phyloP scores from a whole-genome alignment of 2,797 vertebrate genomes.

The Microctenopoma stevenorrisi region DNA sequence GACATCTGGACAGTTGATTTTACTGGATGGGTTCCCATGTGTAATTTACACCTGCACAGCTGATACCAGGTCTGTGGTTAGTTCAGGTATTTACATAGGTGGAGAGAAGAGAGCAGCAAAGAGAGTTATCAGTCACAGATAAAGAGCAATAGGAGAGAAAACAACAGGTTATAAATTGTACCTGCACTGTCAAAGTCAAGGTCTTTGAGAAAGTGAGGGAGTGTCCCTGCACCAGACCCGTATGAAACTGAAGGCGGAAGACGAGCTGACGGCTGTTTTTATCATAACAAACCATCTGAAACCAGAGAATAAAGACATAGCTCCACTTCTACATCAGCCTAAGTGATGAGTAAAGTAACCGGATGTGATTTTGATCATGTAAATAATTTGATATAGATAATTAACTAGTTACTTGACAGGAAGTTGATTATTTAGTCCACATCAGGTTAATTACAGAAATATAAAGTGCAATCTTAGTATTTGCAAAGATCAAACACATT shows the following conservation, averaged over 20 bases:
- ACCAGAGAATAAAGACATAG: background rate
- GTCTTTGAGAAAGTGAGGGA: slow-evolving; percentile 86
- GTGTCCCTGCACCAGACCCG: slow-evolving; percentile 84
- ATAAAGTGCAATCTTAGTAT: too few relatives aligned
- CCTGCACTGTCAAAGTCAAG: slow-evolving; percentile 89
- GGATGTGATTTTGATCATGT: too few relatives aligned
- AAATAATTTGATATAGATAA: too few relatives aligned
- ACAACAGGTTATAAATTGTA: slow-evolving; percentile 58
- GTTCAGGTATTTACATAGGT: slow-evolving; percentile 44
- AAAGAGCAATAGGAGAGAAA: slow-evolving; percentile 25
- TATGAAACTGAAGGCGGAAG: slow-evolving; percentile 93
- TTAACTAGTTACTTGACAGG: too few relatives aligned
- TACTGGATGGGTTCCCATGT: slow-evolving; percentile 11
- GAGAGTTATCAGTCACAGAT: slow-evolving; percentile 56
- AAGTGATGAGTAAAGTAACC: too few relatives aligned
- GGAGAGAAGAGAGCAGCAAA: background rate
- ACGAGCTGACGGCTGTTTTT: slow-evolving; percentile 86
- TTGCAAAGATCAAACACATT: too few relatives aligned
- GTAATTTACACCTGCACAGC: slow-evolving; percentile 47
- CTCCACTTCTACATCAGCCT: too few relatives aligned
- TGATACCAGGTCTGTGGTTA: slow-evolving; percentile 47
- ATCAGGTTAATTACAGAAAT: too few relatives aligned
- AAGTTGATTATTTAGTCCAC: too few relatives aligned
- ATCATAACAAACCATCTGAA: slow-evolving; percentile 91
- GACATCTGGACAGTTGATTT: slow-evolving; percentile 31